Conservation (phyloP, 2,888 invertebrate genomes). For the Heterodera filipjevi region DNA sequence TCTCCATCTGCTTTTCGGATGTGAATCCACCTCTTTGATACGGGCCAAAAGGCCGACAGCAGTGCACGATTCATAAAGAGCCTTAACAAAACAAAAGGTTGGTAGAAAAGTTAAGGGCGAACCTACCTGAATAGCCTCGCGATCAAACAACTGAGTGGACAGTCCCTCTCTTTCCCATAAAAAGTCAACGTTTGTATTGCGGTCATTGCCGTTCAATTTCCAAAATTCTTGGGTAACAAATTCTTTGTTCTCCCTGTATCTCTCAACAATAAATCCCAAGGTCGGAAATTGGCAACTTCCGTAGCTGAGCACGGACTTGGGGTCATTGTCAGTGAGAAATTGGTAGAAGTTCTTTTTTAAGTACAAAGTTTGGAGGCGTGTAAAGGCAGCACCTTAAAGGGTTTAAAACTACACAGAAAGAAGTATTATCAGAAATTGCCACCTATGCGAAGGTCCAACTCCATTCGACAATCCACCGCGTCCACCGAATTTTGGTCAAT, state of each 20-base stretch:
- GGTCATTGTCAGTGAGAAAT: slow-evolving; percentile 27
- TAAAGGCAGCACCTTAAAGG: slow-evolving; percentile 81
- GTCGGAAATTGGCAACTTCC: slow-evolving; percentile 99
- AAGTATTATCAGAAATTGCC: background rate
- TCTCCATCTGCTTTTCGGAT: slow-evolving; percentile 93
- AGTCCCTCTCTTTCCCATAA: slow-evolving; percentile 68
- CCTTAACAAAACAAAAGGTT: slow-evolving; percentile 30
- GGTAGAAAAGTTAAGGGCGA: background rate
- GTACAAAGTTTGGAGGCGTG: slow-evolving; percentile 90
- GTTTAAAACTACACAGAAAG: background rate
- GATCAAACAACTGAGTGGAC: slow-evolving; percentile 73
- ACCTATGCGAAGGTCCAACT: slow-evolving; percentile 89
- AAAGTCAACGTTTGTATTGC: slow-evolving; percentile 48
- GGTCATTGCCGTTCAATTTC: slow-evolving; percentile 74
- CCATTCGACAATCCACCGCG: slow-evolving; percentile 81
- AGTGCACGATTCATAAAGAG: slow-evolving; percentile 52
- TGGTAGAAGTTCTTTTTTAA: slow-evolving; percentile 70
- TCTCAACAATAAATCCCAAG: slow-evolving; percentile 98
- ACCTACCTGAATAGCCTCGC: slow-evolving; percentile 76
- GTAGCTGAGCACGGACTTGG: slow-evolving; percentile 77
- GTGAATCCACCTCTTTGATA: slow-evolving; percentile 72
- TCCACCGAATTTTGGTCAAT: slow-evolving; percentile 77
- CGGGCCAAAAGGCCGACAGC: slow-evolving; percentile 56
- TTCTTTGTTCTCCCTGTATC: slow-evolving; percentile 67
- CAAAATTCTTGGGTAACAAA: slow-evolving; percentile 93